A percentile compares a stretch with the other conserved stretches of the same genome.
Evolutionary conservation across 2,888 invertebrate species (phyloP).

Genomic region (Lasioglossum villosulum): DNA sequence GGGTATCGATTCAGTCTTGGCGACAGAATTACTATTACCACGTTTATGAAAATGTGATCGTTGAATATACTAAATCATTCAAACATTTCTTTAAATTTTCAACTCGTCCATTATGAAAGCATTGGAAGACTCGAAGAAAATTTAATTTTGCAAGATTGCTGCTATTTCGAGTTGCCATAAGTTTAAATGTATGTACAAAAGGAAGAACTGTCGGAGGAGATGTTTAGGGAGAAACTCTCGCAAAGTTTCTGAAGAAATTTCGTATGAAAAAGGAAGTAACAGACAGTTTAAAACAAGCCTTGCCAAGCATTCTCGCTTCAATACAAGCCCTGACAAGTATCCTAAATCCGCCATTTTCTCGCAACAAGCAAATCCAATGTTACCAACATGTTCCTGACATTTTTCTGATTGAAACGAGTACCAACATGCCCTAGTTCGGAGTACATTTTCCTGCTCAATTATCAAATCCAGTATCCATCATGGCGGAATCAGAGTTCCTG

Average conservation of each 20-base stretch:
- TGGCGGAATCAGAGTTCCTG: neutral
- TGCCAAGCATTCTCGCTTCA: no score
- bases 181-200: neutral
- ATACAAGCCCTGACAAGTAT: no score
- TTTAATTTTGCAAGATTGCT: neutral
- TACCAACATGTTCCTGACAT: neutral
- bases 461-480: no score
- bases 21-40: neutral
- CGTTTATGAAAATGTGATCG: neutral
- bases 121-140: neutral
- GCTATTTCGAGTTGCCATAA: neutral
- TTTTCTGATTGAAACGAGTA: neutral
- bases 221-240: neutral
- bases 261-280: neutral
- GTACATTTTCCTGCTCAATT: neutral
- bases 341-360: neutral
- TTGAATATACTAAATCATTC: no score
- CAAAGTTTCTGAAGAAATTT: neutral
- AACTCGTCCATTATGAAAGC: no score
- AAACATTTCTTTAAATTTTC: no score
- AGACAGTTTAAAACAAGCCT: neutral
- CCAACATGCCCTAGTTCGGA: neutral
- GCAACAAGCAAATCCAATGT: neutral
- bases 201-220: neutral
- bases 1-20: neutral